A percentile compares a stretch with the other conserved stretches of the same genome.
Evolutionary conservation across 2,113 vertebrate genomes (phyloP).

Genomic region (Caretta caretta): DNA sequence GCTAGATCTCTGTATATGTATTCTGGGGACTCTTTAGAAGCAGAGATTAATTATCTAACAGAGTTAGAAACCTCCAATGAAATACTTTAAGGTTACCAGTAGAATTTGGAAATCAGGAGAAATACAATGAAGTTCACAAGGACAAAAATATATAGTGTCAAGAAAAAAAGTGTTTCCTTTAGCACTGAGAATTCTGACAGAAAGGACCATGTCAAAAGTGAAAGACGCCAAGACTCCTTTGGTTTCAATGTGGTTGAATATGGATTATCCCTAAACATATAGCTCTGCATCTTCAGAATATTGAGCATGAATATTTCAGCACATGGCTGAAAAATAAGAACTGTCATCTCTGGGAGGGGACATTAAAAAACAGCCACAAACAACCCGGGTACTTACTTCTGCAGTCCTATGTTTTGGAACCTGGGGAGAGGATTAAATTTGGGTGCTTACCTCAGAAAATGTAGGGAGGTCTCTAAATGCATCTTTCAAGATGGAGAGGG

Average conservation of each 20-base stretch:
- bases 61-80: background rate
- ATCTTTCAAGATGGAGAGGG: too few species aligned
- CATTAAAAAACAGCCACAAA: too few species aligned
- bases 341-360: too few species aligned
- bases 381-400: too few species aligned
- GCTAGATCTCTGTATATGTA: background rate
- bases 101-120: background rate
- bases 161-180: background rate
- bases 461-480: too few species aligned
- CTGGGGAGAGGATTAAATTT: too few species aligned
- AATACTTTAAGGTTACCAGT: background rate
- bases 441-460: too few species aligned
- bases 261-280: too few species aligned
- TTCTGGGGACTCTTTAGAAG: background rate
- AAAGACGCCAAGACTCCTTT: background rate
- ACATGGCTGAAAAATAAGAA: too few species aligned
- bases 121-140: background rate
- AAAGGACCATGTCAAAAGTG: background rate
- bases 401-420: too few species aligned
- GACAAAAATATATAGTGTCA: accelerated
- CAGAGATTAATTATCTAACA: background rate
- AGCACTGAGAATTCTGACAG: background rate
- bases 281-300: too few species aligned
- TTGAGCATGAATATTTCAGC: too few species aligned
- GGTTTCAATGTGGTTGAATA: background rate